Base-by-base conservation (phyloP, 92 coral and sea anemone species). In the Zoanthus solanderi region DNA sequence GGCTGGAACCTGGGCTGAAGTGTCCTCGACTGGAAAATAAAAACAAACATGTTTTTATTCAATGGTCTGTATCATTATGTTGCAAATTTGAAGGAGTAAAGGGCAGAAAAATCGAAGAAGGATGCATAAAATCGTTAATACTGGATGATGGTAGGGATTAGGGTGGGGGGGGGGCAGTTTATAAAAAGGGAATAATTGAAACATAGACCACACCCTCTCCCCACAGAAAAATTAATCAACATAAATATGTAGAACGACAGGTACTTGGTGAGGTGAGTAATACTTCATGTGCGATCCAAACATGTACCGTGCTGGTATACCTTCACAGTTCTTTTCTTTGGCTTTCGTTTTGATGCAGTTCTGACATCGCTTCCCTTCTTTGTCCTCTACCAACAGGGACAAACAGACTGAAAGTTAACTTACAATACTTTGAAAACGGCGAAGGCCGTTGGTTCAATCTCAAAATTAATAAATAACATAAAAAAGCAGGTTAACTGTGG, bases 11-110 rank as follows among this genome's bases (percentile, higher is more conserved):
- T 23, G 23, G 23, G 23, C 23, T 23, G 23, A 23, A 23, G 23
- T 23, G 23, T 23, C 69, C 69, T 63, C 69, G 69, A 63, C 69
- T 63, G 69, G 69, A 63, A 63, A 63, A 63, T 16, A 63, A 63
- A 63, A 63, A 63, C 69, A 16, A 63, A 63, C 69, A 63, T 63
- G 7, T 63, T 63, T 63, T 63, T 16, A 63, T 11, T 63, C 69
- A 63, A 63, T 63, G 1, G 69, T 47, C 52, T 47, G 8, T 47
- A 47, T 47, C 52, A 47, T 47, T 4, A 4, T 47, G 8, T 47
- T 47, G 52, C 52, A 47, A 47, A 47, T 47, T 47, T 47, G 52
- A 47, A 47, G 52, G 52, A 47, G 52, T 47, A 47, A 4, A 47
- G 52, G 52, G 52, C 8, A 47, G 52, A 8, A 47, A 47, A 47